These are phyloP conservation scores for Tolmerus cingulatus DNA, from an alignment of 2,888 invertebrate species.

Conservation along the genomic window DNA sequence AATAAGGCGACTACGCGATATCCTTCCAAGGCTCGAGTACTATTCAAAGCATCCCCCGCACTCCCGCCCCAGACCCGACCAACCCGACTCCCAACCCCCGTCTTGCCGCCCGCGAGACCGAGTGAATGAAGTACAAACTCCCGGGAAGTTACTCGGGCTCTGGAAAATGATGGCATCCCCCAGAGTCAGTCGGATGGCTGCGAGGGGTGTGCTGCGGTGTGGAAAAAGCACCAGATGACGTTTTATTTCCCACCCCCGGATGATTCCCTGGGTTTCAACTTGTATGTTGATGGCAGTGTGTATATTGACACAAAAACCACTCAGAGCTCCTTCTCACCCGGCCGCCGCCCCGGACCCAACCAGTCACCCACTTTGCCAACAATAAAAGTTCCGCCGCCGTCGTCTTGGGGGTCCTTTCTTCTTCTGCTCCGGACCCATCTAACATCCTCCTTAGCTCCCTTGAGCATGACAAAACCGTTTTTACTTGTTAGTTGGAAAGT, in stretches of 20 bases:
- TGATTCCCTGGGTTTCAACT: slow-evolving; percentile 22
- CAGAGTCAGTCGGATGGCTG: neutral
- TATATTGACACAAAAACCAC: slow-evolving; percentile 39
- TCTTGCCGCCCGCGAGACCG: neutral
- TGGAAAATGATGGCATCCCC: slow-evolving; percentile 29
- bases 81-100: neutral
- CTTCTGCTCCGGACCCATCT: neutral
- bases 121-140: slow-evolving; percentile 29
- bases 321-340: neutral
- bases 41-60: slow-evolving; percentile 7
- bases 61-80: neutral
- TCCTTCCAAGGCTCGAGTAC: slow-evolving; percentile 18
- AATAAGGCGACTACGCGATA: slow-evolving; percentile 38
- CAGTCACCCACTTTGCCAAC: slow-evolving; percentile 21
- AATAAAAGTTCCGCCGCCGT: slow-evolving; percentile 34
- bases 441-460: slow-evolving; percentile 37
- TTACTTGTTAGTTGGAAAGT: slow-evolving; percentile 42
- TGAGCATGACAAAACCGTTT: slow-evolving; percentile 43
- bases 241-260: slow-evolving; percentile 7
- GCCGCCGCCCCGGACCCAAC: neutral
- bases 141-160: neutral
- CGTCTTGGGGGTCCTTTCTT: neutral
- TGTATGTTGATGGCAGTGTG: slow-evolving; percentile 26
- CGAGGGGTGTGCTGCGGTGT: neutral
- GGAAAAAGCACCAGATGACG: slow-evolving; percentile 43